A percentile compares a stretch with the other conserved stretches of the same genome.
Evolutionary conservation across 2,888 invertebrate genomes (phyloP).

Genomic region (Idaea aversata): DNA sequence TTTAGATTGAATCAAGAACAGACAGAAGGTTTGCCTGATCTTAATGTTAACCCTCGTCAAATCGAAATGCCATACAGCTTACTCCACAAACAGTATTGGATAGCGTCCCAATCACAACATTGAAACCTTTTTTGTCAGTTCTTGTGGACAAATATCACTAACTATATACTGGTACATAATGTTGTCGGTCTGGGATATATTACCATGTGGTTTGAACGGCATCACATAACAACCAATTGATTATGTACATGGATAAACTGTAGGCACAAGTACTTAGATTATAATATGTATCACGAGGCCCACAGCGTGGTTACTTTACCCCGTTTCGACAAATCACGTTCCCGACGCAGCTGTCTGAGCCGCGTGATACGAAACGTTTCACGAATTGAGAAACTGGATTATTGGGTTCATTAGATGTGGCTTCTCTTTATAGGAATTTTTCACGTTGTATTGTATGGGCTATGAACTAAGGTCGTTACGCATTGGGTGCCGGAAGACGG

Average conservation of each 20-base stretch:
- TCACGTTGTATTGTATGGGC: not conserved
- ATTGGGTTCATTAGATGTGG: conserved; percentile 5
- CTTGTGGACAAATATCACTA: not conserved
- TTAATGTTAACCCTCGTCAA: not conserved
- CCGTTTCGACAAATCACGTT: conserved; percentile 51
- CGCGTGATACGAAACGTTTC: conserved; percentile 39
- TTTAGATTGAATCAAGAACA: not conserved
- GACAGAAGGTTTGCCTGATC: not conserved
- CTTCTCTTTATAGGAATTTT: not conserved
- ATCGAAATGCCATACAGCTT: not conserved
- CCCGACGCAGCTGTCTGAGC: conserved; percentile 26
- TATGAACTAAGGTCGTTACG: not conserved
- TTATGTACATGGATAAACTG: conserved; percentile 23
- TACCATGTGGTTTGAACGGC: conserved; percentile 23
- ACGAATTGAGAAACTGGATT: conserved; percentile 41
- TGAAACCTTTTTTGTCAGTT: not conserved
- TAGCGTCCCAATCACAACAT: not conserved
- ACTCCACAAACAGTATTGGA: not conserved
- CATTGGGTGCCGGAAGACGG: not conserved
- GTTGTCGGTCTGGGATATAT: conserved; percentile 22
- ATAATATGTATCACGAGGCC: conserved; percentile 47
- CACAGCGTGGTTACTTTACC: conserved; percentile 40
- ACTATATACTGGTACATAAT: conserved; percentile 14
- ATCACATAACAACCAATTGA: conserved; percentile 29
- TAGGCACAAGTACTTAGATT: conserved; percentile 31